Evolutionary conservation across 2,113 vertebrate genomes (phyloP), one percentile per base, ranked within the genome.

Genomic region (Hippocampus comes): DNA sequence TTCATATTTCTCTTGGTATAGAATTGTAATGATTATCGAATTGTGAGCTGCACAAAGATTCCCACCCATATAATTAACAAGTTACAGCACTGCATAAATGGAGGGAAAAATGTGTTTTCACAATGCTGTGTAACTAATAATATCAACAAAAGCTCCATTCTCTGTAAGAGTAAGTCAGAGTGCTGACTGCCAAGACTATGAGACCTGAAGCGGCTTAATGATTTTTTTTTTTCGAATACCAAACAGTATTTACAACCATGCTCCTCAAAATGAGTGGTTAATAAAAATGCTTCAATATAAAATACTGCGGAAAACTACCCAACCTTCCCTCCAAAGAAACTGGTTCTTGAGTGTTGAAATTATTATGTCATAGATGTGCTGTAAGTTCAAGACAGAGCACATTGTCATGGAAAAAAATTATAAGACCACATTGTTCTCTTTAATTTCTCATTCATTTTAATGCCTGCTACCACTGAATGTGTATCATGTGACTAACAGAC

Each of bases 61-160:
- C 34, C 34, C 34, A 38, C 34, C 34, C 34, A 38, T 38, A 38
- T 38, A 38, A 63, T 53, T 12, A 42, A 15, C 21, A 43, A 43
- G 41, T 23, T 65, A 17, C 41, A n/a, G 1, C 25, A 30, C n/a
- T 60, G 21, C 12, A 23, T 65, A 14, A 23, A 43, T 43, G 21
- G 43, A 38, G 5, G 12, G 43, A 3, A 43, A 43, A 43, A 11
- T 9, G 9, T 14, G 8, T 64, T 43, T 64, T 43, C 38, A 23
- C 63, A 43, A 51, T 17, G 18, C 48, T 51, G 48, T 51, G 48
- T 51, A 51, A 67, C 64, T 60, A 34, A 60, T 41, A 60, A 51
- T 20, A 69, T 63, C 53, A 75, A 63, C 56, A 63, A 72, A 41
- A 23, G 21, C 9, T 64, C 70, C 10, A 41, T 27, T 57, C n/a